Evolutionary conservation across 2,888 invertebrate species (phyloP).

Genomic region (Lithophane ornitopus): DNA sequence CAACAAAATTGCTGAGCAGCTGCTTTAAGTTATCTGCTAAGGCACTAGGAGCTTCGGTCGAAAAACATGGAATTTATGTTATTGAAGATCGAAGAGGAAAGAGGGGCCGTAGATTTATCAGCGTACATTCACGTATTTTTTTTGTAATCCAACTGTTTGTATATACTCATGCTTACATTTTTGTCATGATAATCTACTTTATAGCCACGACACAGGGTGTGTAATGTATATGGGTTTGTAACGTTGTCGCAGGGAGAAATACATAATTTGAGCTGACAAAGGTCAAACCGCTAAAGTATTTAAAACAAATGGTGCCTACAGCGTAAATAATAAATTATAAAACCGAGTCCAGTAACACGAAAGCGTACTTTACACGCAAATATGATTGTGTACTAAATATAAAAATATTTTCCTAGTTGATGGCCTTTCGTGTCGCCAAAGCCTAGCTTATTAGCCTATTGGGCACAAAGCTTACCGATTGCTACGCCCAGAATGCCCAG

Average conservation of each 20-base stretch:
- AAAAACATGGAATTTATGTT: neutral
- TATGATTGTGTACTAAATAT: conserved; percentile 8
- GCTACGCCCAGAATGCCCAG: conserved; percentile 38
- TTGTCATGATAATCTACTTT: neutral
- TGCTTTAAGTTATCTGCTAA: neutral
- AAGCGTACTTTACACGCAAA: conserved; percentile 39
- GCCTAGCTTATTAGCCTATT: conserved; percentile 9
- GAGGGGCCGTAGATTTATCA: neutral
- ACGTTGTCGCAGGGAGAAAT: neutral
- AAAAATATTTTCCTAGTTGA: conserved; percentile 14
- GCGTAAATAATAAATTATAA: conserved; percentile 11
- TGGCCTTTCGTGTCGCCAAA: conserved; percentile 33
- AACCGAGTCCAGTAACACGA: conserved; percentile 18
- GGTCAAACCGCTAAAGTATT: conserved; percentile 10
- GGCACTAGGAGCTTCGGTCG: neutral
- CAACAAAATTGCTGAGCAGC: neutral
- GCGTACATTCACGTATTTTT: neutral
- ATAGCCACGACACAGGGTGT: neutral
- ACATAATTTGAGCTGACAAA: neutral
- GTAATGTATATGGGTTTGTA: neutral
- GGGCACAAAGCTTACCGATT: conserved; percentile 10
- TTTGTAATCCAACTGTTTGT: neutral
- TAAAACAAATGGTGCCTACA: neutral
- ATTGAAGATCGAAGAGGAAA: neutral
- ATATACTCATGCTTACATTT: neutral